Evolutionary conservation across 2,113 vertebrate species (phyloP), one percentile per base, ranked within the genome.

Genomic region (Trichechus manatus): DNA sequence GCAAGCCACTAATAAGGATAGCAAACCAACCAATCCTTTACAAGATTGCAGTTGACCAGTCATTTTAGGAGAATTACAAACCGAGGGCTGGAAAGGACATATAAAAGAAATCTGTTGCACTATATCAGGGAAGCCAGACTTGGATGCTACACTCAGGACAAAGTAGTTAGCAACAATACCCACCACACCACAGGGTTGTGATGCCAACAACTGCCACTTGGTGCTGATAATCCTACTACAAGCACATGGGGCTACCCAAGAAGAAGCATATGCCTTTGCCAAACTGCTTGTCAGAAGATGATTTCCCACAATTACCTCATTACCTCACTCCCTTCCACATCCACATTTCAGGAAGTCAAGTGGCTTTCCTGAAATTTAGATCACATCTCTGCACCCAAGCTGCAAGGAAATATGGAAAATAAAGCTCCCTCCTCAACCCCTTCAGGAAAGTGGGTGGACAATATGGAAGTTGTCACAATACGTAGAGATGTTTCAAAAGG

Each of bases 211-310:
- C 14, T 29, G 3, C 10, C 1, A 6, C 33, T 75, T 2, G 39
- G 20, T 3, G n/a, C 17, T 50, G 20, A 7, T 9, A n/a, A 19
- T 5, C 17, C 8, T 36, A 23, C 0, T 17, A 20, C 5, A 17
- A 5, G 10, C 3, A 17, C 1, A 1, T 2, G 5, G 25, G 14
- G 6, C 10, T 39, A 0, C 20, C 27, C 22, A 9, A 44, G 80
- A 66, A 36, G 25, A 14, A 29, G 6, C 17, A 44, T 22, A 22
- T 14, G 5, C 39, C 13, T 84, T 20, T n/a, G 2, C 5, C 6
- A 47, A 3, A 7, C 33, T 39, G 22, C 19, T 4, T 33, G 3
- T n/a, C 0, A 1, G 42, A n/a, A 64, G 17, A 63, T 15, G 20
- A 63, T n/a, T 83, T 22, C 29, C 61, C 39, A 50, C 0, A 5